These are phyloP conservation scores for Galaxea fascicularis DNA, from an alignment of 92 coral and sea anemone species.

Conservation along the genomic window DNA sequence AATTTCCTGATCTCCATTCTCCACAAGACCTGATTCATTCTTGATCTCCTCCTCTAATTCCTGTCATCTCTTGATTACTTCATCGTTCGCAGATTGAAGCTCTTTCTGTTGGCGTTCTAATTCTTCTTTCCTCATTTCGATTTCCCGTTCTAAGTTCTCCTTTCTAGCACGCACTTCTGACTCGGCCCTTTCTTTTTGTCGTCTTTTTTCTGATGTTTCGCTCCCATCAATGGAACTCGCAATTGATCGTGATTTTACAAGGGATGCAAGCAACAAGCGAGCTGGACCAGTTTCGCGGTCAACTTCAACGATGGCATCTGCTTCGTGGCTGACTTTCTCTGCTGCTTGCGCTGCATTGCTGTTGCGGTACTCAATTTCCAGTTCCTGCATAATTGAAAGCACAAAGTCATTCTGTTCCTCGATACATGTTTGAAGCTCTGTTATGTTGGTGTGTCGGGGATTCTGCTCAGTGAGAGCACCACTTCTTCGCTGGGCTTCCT, in stretches of 20 bases:
- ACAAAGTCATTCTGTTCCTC: too few relatives aligned
- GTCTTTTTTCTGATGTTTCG: neutral
- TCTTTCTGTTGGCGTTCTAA: neutral
- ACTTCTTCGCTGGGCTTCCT: too few relatives aligned
- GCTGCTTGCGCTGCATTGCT: too few relatives aligned
- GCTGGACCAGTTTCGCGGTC: slow-evolving; percentile 4
- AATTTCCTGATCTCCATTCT: neutral
- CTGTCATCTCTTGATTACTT: slow-evolving; percentile 1
- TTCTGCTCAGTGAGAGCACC: too few relatives aligned
- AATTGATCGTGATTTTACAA: too few relatives aligned
- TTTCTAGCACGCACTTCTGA: neutral
- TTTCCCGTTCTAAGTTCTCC: neutral
- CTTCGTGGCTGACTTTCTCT: slow-evolving; percentile 26
- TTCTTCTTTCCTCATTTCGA: neutral
- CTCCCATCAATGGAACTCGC: too few relatives aligned
- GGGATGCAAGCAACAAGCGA: slow-evolving; percentile 14
- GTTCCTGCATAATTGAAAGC: too few relatives aligned
- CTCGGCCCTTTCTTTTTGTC: neutral
- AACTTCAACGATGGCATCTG: neutral
- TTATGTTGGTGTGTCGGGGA: too few relatives aligned
- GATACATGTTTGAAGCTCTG: too few relatives aligned
- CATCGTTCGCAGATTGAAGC: neutral
- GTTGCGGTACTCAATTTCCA: too few relatives aligned
- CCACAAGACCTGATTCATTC: neutral
- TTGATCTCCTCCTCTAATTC: neutral